Percentiles rank a stretch among this genome's conserved stretches.
Conservation (phyloP, 2,888 invertebrate species). For the Sphaerophoria rueppellii region DNA sequence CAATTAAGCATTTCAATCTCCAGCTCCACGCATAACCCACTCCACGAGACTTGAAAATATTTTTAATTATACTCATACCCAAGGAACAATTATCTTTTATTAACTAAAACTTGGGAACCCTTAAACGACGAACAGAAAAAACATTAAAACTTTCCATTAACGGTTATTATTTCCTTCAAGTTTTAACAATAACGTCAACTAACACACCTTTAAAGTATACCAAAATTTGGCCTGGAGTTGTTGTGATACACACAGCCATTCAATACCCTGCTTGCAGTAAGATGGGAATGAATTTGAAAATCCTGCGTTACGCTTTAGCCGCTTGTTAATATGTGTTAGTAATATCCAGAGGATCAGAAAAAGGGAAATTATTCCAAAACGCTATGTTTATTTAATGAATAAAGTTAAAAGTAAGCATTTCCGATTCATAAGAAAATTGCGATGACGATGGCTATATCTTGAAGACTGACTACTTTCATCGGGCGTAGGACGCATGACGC, state of each 20-base stretch:
- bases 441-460: not conserved
- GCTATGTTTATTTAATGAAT: conserved; percentile 57
- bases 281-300: not conserved
- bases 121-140: not conserved
- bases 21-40: not conserved
- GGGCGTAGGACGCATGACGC: no score
- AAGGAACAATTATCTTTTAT: conserved; percentile 37
- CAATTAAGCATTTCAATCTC: not conserved
- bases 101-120: conserved; percentile 5
- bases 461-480: not conserved
- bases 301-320: not conserved
- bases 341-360: conserved; percentile 3
- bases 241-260: not conserved
- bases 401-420: conserved; percentile 59
- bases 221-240: not conserved
- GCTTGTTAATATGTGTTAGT: conserved; percentile 15
- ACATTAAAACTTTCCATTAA: conserved; percentile 21
- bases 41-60: not conserved
- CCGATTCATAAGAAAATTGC: conserved; percentile 31
- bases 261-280: not conserved
- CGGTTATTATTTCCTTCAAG: conserved; percentile 27
- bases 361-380: conserved; percentile 15
- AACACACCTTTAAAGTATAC: conserved; percentile 6
- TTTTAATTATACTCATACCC: conserved; percentile 21
- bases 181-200: conserved; percentile 12